Percentiles rank a stretch among this genome's conserved stretches.
Conservation (phyloP, 2,888 invertebrate genomes). For the Leptinotarsa juncta region DNA sequence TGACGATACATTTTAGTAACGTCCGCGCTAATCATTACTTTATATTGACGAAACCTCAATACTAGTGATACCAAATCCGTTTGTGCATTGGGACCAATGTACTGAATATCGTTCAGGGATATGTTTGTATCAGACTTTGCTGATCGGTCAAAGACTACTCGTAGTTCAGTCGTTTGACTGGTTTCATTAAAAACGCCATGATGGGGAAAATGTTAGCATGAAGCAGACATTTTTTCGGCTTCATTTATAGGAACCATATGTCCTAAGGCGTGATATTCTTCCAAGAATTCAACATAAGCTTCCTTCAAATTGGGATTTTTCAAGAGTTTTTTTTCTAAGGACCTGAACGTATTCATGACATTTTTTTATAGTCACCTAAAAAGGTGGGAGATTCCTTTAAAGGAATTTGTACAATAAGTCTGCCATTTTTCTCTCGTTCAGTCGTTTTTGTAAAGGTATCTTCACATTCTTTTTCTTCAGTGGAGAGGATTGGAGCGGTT, state of each 20-base stretch:
- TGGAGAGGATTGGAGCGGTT: not conserved
- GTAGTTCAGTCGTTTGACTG: not conserved
- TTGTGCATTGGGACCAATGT: constrained; percentile 7
- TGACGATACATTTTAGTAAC: constrained; percentile 13
- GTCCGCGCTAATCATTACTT: not conserved
- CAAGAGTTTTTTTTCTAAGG: not conserved
- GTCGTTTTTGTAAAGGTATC: not conserved
- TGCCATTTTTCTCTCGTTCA: not conserved
- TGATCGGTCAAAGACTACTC: constrained; percentile 5
- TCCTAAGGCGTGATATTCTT: not conserved
- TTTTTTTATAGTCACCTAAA: not conserved
- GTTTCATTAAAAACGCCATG: not conserved
- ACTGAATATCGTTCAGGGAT: constrained; percentile 4
- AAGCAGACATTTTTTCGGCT: not conserved
- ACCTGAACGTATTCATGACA: not conserved
- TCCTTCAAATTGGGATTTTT: not conserved
- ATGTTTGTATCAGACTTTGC: not conserved
- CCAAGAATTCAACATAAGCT: not conserved
- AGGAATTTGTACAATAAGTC: not conserved
- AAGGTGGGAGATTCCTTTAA: not conserved
- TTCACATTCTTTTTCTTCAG: constrained; percentile 1
- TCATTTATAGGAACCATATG: not conserved
- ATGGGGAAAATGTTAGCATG: not conserved
- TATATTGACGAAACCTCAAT: constrained; percentile 2
- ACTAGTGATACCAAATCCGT: constrained; percentile 3